Conservation (phyloP, 1,140 invertebrate genomes). For the Trachymyrmex septentrionalis region DNA sequence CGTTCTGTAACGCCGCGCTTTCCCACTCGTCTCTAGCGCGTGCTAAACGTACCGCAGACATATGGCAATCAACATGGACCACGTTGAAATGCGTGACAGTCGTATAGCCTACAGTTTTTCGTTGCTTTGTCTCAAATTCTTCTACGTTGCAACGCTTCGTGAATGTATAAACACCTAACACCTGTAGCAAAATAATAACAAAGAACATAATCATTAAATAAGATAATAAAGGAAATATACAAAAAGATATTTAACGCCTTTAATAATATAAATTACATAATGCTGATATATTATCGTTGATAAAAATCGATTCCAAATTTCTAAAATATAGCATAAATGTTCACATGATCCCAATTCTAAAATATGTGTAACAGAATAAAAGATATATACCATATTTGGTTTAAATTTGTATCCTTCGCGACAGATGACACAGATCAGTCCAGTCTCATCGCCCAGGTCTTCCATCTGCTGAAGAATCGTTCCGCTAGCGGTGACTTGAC, state of each 20-base stretch:
- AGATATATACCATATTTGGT: slow-evolving; percentile 90
- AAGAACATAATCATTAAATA: neutral
- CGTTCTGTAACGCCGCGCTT: slow-evolving; percentile 98
- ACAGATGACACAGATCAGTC: slow-evolving; percentile 99
- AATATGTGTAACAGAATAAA: neutral
- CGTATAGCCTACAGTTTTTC: slow-evolving; percentile 95
- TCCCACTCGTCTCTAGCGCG: slow-evolving; percentile 98
- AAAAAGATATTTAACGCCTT: neutral
- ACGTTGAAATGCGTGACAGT: slow-evolving; percentile 99
- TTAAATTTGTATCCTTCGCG: slow-evolving; percentile 99
- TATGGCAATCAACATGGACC: slow-evolving; percentile 99
- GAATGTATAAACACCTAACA: slow-evolving; percentile 98
- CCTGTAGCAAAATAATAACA: slow-evolving; percentile 83
- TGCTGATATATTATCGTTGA: neutral
- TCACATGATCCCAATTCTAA: neutral
- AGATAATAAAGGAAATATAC: slow-evolving; percentile 21
- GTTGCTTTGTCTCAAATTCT: slow-evolving; percentile 95
- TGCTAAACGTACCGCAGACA: slow-evolving; percentile 94
- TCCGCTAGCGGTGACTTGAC: slow-evolving; percentile 96
- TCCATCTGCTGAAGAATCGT: slow-evolving; percentile 97
- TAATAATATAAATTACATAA: neutral
- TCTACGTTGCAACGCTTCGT: slow-evolving; percentile 98
- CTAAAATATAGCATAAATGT: neutral
- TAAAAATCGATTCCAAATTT: slow-evolving; percentile 7
- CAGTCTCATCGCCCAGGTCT: slow-evolving; percentile 97